Conservation (phyloP, 2,797 vertebrate species). For the Bradypus variegatus region DNA sequence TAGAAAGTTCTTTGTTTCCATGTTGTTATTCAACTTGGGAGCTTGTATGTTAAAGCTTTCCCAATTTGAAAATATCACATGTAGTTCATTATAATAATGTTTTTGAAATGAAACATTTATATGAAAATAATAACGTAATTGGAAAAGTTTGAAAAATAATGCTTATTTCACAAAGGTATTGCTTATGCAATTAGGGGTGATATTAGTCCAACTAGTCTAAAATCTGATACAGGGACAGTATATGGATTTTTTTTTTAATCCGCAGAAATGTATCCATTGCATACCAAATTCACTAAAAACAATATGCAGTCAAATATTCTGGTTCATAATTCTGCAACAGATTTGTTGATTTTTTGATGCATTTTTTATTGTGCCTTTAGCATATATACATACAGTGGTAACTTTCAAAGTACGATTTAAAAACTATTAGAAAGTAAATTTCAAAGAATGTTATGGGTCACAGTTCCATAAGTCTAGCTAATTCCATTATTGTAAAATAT, state of each 20-base stretch:
- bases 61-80: not conserved
- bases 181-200: not conserved
- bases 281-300: not conserved
- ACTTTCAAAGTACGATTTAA: too few species aligned
- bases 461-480: too few species aligned
- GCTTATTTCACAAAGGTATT: not conserved
- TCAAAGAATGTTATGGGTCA: too few species aligned
- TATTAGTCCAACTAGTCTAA: not conserved
- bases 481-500: too few species aligned
- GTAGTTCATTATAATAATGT: not conserved
- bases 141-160: not conserved
- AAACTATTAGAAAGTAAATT: too few species aligned
- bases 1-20: not conserved
- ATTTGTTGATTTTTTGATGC: not conserved
- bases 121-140: not conserved
- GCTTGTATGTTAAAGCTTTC: not conserved
- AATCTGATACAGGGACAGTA: not conserved
- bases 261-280: not conserved
- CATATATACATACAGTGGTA: too few species aligned
- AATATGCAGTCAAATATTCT: not conserved
- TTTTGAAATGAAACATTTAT: not conserved
- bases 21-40: not conserved
- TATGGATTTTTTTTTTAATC: not conserved
- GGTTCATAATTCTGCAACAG: not conserved
- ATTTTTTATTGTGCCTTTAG: too few species aligned